Evolutionary conservation across 1,140 invertebrate species (phyloP), one percentile per base, ranked within the genome.

Genomic region (Probaryconus sp.): DNA sequence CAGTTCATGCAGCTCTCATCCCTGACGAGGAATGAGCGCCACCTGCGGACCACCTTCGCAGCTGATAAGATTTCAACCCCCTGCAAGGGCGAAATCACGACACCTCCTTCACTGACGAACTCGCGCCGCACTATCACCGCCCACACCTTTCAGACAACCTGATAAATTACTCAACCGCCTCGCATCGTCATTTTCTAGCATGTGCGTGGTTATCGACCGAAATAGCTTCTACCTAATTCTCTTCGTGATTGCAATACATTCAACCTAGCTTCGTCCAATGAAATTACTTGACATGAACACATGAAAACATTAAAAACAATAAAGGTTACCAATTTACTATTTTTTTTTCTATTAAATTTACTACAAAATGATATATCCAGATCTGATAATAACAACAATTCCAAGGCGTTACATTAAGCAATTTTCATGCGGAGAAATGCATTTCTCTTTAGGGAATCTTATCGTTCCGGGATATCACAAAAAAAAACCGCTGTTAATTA

Each of bases 21-120:
- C 9, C 21, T 26, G 2, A 10, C 2, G 18, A 45, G 7, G 31
- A 47, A 28, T 37, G 43, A 50, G 26, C 24, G 53, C 51, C 47
- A 53, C 45, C 55, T 53, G 26, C 56, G 56, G 53, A 64, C 58
- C 51, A 45, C 33, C 56, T 56, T 61, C 7, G 18, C 33, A 2
- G 20, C 48, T 67, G 73, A 76, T 76, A 76, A 71, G 80, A 78
- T 79, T 80, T 81, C 72, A n/a, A 77, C 56, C 72, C 51, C 47
- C 51, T 38, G 50, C 48, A 20, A 45, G 17, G 48, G 20, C 30
- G 17, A 40, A 73, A 67, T 76, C 72, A 70, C 55, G 51, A 60
- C 53, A 53, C 43, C 48, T 48, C 40, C 56, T 55, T 64, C 40
- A 60, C 71, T 74, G 70, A 67, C 69, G 53, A 65, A 60, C 53